Percentiles rank a stretch among this genome's conserved stretches.
phyloP scores from a whole-genome alignment of 2,888 invertebrate genomes.

The Epinotia bilunana region DNA sequence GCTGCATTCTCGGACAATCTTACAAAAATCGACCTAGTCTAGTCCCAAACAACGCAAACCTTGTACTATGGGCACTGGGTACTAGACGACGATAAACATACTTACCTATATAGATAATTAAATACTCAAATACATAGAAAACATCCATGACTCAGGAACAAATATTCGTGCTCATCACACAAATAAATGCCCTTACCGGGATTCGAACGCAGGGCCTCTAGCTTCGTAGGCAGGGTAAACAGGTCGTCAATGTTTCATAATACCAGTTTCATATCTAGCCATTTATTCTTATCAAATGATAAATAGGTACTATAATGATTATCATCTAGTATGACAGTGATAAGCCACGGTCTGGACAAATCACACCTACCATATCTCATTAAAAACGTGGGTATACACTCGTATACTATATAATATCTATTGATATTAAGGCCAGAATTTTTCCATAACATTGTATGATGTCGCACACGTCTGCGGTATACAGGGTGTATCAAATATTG shows the following conservation, averaged over 20 bases:
- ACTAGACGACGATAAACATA: too few relatives aligned
- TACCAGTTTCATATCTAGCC: neutral
- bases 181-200: too few relatives aligned
- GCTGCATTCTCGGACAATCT: neutral
- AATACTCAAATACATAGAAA: too few relatives aligned
- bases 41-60: too few relatives aligned
- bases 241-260: constrained; percentile 9
- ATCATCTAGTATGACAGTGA: constrained; percentile 13
- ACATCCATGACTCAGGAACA: too few relatives aligned
- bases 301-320: constrained; percentile 14
- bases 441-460: neutral
- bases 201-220: too few relatives aligned
- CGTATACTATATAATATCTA: neutral
- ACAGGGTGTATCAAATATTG: too few relatives aligned
- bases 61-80: too few relatives aligned
- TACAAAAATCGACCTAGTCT: too few relatives aligned
- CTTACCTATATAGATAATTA: too few relatives aligned
- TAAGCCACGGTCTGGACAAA: constrained; percentile 28
- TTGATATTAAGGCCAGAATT: neutral
- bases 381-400: constrained; percentile 15
- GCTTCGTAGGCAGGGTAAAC: too few relatives aligned
- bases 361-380: neutral
- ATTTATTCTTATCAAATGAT: constrained; percentile 7
- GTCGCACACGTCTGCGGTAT: neutral
- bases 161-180: too few relatives aligned